Evolutionary conservation across 2,113 vertebrate genomes (phyloP).

Genomic region (Rhea pennata): DNA sequence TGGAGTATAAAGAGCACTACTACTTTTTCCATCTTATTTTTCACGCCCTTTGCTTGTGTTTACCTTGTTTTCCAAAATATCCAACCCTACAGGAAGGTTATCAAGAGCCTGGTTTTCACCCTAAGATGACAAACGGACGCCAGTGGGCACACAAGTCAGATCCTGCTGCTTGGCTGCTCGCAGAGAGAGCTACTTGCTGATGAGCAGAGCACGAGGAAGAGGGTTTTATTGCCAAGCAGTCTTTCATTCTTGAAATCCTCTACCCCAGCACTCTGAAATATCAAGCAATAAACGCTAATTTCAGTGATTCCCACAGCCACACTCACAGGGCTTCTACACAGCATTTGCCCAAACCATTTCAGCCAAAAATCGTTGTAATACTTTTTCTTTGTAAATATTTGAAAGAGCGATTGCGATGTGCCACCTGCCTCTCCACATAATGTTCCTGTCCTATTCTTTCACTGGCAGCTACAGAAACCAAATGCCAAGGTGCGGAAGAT

Average conservation of each 20-base stretch:
- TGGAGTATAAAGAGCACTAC: background rate
- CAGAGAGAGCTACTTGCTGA: conserved; percentile 14
- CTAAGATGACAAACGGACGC: background rate
- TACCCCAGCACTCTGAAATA: conserved; percentile 43
- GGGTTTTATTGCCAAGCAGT: conserved; percentile 35
- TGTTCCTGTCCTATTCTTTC: background rate
- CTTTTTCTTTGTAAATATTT: background rate
- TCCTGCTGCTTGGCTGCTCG: conserved; percentile 4
- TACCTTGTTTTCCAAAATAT: conserved; percentile 12
- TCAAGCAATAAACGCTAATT: conserved; percentile 34
- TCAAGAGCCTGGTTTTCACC: conserved; percentile 21
- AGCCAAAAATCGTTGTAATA: conserved; percentile 6
- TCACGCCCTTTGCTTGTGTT: background rate
- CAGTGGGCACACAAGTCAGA: background rate
- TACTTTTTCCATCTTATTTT: background rate
- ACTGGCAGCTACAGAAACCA: background rate
- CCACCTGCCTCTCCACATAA: background rate
- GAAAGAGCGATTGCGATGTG: background rate
- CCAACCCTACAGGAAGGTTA: conserved; percentile 11
- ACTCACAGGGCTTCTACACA: conserved; percentile 11
- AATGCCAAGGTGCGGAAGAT: conserved; percentile 10
- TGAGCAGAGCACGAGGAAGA: background rate
- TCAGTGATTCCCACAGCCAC: background rate
- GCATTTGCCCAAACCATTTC: background rate
- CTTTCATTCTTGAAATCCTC: conserved; percentile 56